Evolutionary conservation across 2,888 invertebrate species (phyloP).

Genomic region (Drosophila robusta): DNA sequence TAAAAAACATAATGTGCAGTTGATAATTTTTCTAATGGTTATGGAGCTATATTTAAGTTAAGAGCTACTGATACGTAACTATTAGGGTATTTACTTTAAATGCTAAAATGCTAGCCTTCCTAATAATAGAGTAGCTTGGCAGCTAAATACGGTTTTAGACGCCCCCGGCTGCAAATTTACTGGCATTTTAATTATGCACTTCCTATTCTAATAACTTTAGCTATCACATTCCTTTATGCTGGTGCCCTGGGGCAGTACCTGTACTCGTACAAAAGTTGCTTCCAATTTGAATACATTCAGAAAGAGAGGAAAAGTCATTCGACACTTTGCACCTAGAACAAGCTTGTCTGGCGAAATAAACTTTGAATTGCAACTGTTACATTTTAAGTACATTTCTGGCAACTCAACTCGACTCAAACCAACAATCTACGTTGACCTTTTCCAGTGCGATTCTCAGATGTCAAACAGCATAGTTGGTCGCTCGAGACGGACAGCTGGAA

Average conservation of each 20-base stretch:
- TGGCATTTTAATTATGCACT: neutral
- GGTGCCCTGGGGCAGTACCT: too few relatives aligned
- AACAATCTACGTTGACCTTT: conserved; percentile 44
- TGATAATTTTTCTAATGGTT: too few relatives aligned
- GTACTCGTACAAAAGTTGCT: conserved; percentile 4
- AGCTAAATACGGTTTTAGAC: neutral
- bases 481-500: neutral
- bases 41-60: too few relatives aligned
- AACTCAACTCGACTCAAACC: neutral
- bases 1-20: too few relatives aligned
- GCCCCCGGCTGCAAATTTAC: neutral
- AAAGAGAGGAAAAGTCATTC: neutral
- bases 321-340: conserved; percentile 23
- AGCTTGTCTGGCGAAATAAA: conserved; percentile 18
- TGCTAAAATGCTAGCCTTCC: neutral
- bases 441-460: conserved; percentile 29
- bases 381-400: conserved; percentile 48
- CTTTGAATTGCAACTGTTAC: conserved; percentile 53
- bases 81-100: neutral
- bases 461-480: conserved; percentile 24
- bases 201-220: conserved; percentile 2
- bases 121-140: neutral
- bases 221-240: neutral
- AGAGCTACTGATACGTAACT: too few relatives aligned
- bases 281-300: neutral